Evolutionary conservation across 2,113 vertebrate genomes (phyloP).

Genomic region (Eubucco bourcierii): DNA sequence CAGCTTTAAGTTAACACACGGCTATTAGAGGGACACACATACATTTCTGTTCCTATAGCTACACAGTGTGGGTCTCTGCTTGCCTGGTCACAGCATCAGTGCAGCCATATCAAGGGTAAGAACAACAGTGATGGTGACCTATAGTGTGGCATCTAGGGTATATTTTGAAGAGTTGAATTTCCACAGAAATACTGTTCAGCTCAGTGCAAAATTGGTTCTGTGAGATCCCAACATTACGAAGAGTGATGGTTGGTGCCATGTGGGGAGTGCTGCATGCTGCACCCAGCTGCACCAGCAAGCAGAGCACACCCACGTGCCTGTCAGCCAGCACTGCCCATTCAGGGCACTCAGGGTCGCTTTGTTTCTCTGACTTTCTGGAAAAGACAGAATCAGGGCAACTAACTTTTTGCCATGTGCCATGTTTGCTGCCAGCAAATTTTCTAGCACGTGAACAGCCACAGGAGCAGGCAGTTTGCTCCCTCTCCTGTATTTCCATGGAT

Average conservation of each 20-base stretch:
- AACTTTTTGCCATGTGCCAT: not conserved
- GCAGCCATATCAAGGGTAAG: not conserved
- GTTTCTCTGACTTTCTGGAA: constrained; percentile 4
- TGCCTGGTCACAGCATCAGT: not conserved
- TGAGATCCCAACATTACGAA: accelerated
- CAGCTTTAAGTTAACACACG: not conserved
- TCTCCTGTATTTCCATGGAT: not conserved
- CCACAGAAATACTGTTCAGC: not conserved
- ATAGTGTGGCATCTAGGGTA: not conserved
- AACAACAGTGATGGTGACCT: accelerated
- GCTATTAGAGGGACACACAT: not conserved
- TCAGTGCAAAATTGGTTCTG: not conserved
- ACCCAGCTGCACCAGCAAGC: not conserved
- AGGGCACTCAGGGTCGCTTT: accelerated
- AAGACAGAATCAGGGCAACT: constrained; percentile 57
- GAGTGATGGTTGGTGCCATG: not conserved
- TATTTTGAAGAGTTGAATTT: accelerated
- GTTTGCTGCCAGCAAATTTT: constrained; percentile 42
- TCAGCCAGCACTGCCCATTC: accelerated
- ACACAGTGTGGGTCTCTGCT: not conserved
- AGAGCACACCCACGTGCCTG: not conserved
- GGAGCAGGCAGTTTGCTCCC: not conserved
- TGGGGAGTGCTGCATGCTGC: accelerated
- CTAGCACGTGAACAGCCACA: not conserved
- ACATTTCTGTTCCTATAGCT: not conserved